phyloP scores from a whole-genome alignment of 2,113 vertebrate genomes.

The Struthio camelus region DNA sequence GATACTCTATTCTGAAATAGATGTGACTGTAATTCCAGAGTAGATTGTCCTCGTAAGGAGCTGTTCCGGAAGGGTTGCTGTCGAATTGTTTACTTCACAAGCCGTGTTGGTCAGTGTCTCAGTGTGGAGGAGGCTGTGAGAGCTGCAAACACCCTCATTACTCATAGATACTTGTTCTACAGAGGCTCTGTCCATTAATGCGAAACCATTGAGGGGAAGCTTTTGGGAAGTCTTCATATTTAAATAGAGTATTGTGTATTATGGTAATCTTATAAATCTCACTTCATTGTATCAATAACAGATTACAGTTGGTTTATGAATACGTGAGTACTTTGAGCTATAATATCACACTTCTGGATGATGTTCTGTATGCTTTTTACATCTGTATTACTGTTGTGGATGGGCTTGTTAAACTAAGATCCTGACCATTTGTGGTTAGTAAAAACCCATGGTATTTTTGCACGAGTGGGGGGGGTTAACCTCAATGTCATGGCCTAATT shows the following conservation, averaged over 20 bases:
- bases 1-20: constrained; percentile 1
- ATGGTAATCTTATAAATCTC: background rate
- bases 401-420: background rate
- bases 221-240: constrained; percentile 5
- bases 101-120: constrained; percentile 42
- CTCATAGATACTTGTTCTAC: background rate
- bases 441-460: constrained; percentile 41
- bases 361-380: background rate
- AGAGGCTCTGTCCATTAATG: background rate
- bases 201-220: constrained; percentile 19
- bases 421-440: constrained; percentile 33
- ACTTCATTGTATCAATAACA: background rate
- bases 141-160: background rate
- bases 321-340: background rate
- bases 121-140: constrained; percentile 11
- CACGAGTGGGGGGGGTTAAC: constrained; percentile 22
- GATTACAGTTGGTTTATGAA: background rate
- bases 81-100: constrained; percentile 48
- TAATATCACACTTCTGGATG: background rate
- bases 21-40: constrained; percentile 17
- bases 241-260: background rate
- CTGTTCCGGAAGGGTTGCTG: background rate
- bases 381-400: constrained; percentile 23
- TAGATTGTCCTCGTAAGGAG: background rate
- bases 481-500: constrained; percentile 40